Base-by-base conservation (phyloP, 2,888 invertebrate species). In the Chaetoderma sp. region DNA sequence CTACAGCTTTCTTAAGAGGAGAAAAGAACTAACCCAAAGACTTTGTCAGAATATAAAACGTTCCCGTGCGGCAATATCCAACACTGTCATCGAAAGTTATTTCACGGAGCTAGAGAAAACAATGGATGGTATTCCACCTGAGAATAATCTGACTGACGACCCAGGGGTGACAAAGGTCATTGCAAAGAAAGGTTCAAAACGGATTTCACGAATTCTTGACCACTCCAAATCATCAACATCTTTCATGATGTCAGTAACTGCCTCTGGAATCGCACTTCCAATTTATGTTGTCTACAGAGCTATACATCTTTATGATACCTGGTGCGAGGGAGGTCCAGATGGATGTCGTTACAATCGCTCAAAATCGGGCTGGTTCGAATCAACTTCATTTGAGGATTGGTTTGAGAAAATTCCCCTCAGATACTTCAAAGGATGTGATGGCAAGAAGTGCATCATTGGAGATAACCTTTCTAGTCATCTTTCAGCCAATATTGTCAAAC, bases 261-360 rank as follows among this genome's bases (percentile, higher is more conserved):
- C 86, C 10, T 74, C 68, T 59, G 87, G 87, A 5, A 65, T 72
- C 45, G 25, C 84, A 2, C 68, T 87, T 27, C 86, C 86, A 8
- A 74, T 77, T 27, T 87, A 87, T 70, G 83, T 87, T 4, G 84
- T 86, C 0, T 87, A 87, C 70, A 88, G 87, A 73, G 75, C 86
- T 1, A 73, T 76, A 61, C 59, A 85, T 63, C 44, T 87, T n/a
- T 86, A 81, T 72, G 67, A 79, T 45, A 78, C 82, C 8, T 88
- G 88, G 87, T 79, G 74, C 5, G 70, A 73, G 69, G 80, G 81
- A 54, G 88, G 87, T 8, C 86, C 86, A 18, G 54, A 55, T 72
- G 78, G 52, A 45, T 80, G 64, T 4, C 54, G 83, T 4, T 88
- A 86, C 69, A 87, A 86, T 69, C 36, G 84, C 0, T 78, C 83